Evolutionary conservation across 2,888 invertebrate species (phyloP).

Genomic region (Dicyrtoma fusca): DNA sequence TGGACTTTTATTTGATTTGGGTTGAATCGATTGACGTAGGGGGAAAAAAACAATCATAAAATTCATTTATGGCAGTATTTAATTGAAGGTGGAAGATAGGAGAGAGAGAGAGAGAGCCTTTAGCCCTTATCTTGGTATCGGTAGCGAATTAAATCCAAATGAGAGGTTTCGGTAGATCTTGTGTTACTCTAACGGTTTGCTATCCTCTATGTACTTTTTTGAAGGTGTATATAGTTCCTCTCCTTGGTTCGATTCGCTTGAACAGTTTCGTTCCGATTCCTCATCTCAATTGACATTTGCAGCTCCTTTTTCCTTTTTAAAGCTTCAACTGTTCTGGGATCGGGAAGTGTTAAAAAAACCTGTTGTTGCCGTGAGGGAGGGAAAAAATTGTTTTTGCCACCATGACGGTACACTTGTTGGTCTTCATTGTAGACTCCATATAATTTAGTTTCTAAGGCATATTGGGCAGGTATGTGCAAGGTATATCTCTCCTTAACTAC

Average conservation of each 20-base stretch:
- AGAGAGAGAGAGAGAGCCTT: too few relatives aligned
- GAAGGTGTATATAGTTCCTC: background rate
- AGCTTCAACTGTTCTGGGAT: background rate
- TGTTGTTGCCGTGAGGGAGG: slow-evolving; percentile 1
- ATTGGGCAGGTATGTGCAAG: too few relatives aligned
- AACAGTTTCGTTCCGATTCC: slow-evolving; percentile 28
- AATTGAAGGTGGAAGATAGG: background rate
- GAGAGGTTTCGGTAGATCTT: too few relatives aligned
- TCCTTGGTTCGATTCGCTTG: slow-evolving; percentile 22
- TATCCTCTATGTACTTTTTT: background rate
- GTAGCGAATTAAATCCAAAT: too few relatives aligned
- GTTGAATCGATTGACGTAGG: too few relatives aligned
- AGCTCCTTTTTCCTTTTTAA: background rate
- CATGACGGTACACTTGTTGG: too few relatives aligned
- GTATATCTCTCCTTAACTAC: too few relatives aligned
- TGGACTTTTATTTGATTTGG: too few relatives aligned
- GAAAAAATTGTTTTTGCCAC: background rate
- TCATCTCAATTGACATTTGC: slow-evolving; percentile 1
- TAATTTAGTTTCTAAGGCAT: too few relatives aligned
- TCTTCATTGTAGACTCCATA: too few relatives aligned
- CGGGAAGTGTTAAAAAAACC: background rate
- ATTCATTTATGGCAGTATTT: background rate
- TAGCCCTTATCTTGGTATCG: too few relatives aligned
- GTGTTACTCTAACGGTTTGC: slow-evolving; percentile 15
- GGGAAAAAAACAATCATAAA: background rate